Evolutionary conservation across 2,113 vertebrate species (phyloP), one percentile per base, ranked within the genome.

Genomic region (Pangasianodon gigas): DNA sequence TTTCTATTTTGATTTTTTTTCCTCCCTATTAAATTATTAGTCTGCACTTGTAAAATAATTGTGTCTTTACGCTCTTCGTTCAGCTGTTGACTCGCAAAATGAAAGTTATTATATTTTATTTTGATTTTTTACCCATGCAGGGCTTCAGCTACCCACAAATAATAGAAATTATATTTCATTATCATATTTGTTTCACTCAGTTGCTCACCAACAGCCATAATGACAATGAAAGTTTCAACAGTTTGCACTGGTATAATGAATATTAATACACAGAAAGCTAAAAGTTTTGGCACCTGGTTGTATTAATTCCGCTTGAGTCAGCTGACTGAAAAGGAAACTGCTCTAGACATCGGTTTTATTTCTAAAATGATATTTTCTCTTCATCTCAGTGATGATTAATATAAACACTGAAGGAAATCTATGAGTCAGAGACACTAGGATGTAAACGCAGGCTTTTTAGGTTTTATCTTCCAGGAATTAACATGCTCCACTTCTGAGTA

Each of bases 111-210:
- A 77, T 29, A 80, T 80, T 80, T 80, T 80, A 51, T 80, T 80
- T 29, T 7, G 26, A 51, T 79, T 79, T 77, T 46, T 32, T 11
- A 11, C 44, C 11, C 24, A 16, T 29, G 24, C 46, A 2, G 77
- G 16, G 46, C 46, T 52, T 52, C 46, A 80, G 77, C 77, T 80
- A 29, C 46, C 46, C 4, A 26, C 46, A 80, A 80, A 80, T 80
- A 80, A 80, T 80, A 80, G 44, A 51, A 48, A 80, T 80, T 80
- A 51, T 14, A 80, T 80, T 51, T 80, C 46, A 80, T 80, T 80
- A 80, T 51, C 46, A 16, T 80, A 80, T 80, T 51, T n/a, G 77
- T 80, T 80, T 80, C 77, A 80, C 46, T 80, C 77, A 29, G 7
- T 16, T n/a, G 46, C 46, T 51, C 26, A 6, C 26, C 77, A 80